These are phyloP conservation scores for Atlantisia rogersi DNA, from an alignment of 2,113 vertebrate species.

Conservation along the genomic window DNA sequence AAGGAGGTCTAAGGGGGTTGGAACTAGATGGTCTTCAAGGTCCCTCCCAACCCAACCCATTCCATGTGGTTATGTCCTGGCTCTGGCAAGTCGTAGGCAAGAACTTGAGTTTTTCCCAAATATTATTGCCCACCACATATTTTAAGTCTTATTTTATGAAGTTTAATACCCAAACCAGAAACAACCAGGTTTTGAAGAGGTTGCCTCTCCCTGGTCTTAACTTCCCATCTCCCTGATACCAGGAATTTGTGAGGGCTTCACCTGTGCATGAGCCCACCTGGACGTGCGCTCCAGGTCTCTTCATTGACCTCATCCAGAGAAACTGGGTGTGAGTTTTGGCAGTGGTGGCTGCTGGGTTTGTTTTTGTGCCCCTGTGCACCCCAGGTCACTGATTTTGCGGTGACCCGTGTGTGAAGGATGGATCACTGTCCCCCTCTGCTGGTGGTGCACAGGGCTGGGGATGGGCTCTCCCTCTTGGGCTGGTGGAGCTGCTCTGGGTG, in stretches of 20 bases:
- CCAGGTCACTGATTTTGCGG: background rate
- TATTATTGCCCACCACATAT: background rate
- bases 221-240: background rate
- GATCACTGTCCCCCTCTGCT: background rate
- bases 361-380: background rate
- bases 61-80: background rate
- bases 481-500: background rate
- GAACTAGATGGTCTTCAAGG: too few relatives aligned
- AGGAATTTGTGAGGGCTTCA: background rate
- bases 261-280: background rate
- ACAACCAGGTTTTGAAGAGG: background rate
- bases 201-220: rapidly evolving
- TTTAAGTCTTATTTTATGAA: background rate
- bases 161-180: background rate
- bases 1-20: background rate
- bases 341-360: rapidly evolving
- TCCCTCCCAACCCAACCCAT: too few relatives aligned
- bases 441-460: background rate
- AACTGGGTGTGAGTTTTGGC: background rate
- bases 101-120: background rate
- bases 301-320: background rate
- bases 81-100: background rate
- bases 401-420: background rate
- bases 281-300: background rate
- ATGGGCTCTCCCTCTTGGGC: too few relatives aligned